Evolutionary conservation across 2,888 invertebrate genomes (phyloP).

Genomic region (Myopa tessellatipennis): DNA sequence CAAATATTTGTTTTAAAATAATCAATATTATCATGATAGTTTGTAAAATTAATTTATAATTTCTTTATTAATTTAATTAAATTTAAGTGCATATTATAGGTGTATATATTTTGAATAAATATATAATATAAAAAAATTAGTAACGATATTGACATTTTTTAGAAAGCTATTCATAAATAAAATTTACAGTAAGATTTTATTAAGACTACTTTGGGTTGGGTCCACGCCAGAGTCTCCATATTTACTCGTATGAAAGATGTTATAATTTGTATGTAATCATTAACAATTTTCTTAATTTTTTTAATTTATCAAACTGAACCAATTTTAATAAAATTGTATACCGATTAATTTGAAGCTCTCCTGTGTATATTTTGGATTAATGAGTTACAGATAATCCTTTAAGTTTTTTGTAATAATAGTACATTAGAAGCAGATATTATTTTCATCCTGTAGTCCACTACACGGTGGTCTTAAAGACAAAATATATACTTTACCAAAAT

Average conservation of each 20-base stretch:
- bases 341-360: too few species aligned
- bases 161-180: conserved; percentile 10
- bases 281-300: too few species aligned
- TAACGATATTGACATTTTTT: background rate
- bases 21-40: background rate
- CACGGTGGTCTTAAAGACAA: background rate
- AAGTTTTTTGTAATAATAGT: too few species aligned
- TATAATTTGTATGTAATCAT: too few species aligned
- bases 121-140: background rate
- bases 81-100: conserved; percentile 33
- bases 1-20: conserved; percentile 6
- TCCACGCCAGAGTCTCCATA: too few species aligned
- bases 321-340: too few species aligned
- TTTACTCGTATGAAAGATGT: too few species aligned
- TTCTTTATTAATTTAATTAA: conserved; percentile 20
- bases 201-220: background rate
- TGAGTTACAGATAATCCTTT: too few species aligned
- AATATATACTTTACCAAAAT: background rate
- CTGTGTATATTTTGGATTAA: too few species aligned
- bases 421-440: too few species aligned
- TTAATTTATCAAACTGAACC: too few species aligned
- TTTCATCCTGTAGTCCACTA: too few species aligned
- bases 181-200: background rate
- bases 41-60: conserved; percentile 31
- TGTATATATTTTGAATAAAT: conserved; percentile 34